Base-by-base conservation (phyloP, 2,888 invertebrate genomes). In the Dioctria linearis region DNA sequence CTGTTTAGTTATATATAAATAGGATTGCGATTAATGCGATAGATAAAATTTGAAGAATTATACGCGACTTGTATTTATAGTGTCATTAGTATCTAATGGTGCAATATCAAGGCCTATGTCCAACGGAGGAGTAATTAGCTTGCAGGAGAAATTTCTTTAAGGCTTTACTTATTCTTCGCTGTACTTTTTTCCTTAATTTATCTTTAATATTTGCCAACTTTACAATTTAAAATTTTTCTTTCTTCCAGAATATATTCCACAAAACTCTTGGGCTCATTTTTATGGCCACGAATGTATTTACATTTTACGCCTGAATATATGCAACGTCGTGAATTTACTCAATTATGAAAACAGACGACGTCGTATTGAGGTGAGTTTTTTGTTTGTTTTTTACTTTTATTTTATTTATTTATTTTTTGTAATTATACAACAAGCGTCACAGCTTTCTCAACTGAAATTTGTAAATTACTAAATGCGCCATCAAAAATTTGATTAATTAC, bases 341-440 rank as follows among this genome's bases (percentile, higher is more conserved):
- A 37, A 71, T 5, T 6, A 79, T 79, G 79, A 79, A 67, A 6
- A 39, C 67, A 57, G 79, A 79, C 57, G 67, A 79, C 42, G 79
- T 79, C 37, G 59, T 79, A 54, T 37, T 79, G 39, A 79, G 79
- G 79, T 79, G 59, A 79, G 79, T 46, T 5, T n/a, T 46, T 11
- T 5, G 51, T 51, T 49, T 37, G 37, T 78, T 65, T 49, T 65
- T 51, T 66, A 4, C 37, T 8, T 43, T 78, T 49, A 39, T 39
- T 63, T 39, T 40, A 25, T 40, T 66, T 11, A 40, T 66, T 11
- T n/a, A 1, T 42, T 42, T 66, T 40, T 40, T 66, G 39, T 39
- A 39, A 39, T 59, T 61, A 42, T 40, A 75, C 42, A 42, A 8
- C 3, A 46, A 4, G 42, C 42, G 51, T 9, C 25, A 25, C 25